Evolutionary conservation across 2,113 vertebrate genomes (phyloP).

Genomic region (Chiloscyllium plagiosum): DNA sequence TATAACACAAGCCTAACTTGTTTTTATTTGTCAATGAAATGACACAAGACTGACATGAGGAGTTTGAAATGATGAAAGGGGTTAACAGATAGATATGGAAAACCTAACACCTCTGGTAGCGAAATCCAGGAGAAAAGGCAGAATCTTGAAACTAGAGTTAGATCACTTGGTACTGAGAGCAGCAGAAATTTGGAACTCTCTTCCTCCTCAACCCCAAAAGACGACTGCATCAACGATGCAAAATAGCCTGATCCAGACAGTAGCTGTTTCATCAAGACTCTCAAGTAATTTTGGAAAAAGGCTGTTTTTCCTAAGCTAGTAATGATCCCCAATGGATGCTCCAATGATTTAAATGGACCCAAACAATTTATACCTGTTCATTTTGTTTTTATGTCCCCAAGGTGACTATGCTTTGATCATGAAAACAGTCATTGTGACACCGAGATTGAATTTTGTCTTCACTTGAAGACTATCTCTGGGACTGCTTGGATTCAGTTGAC

Average conservation of each 20-base stretch:
- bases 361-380: neutral
- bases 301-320: neutral
- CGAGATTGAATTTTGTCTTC: neutral
- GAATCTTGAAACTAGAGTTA: neutral
- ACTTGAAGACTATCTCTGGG: neutral
- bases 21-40: neutral
- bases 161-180: neutral
- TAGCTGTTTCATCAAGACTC: neutral
- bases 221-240: no score
- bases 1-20: neutral
- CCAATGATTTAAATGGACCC: neutral
- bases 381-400: neutral
- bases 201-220: no score
- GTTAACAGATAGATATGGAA: neutral
- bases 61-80: neutral
- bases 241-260: no score
- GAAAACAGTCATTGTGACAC: neutral
- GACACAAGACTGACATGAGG: neutral
- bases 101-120: neutral
- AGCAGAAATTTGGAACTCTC: neutral
- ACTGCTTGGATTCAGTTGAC: no score
- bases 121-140: neutral
- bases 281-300: neutral
- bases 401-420: neutral
- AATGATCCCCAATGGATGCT: neutral